phyloP scores from a whole-genome alignment of 2,797 vertebrate genomes.

The Halcyon chelicuti region DNA sequence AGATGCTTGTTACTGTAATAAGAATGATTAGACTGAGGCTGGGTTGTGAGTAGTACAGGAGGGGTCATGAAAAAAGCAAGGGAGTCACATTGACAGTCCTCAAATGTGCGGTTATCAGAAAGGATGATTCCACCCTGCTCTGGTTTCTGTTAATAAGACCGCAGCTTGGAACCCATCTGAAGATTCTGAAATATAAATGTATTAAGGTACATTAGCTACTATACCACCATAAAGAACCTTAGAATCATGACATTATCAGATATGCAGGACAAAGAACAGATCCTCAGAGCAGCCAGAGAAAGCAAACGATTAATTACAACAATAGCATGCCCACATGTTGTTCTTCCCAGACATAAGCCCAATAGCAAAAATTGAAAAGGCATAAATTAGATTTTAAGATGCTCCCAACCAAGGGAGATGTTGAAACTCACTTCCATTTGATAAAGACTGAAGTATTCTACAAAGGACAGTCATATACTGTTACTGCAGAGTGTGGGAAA shows the following conservation, averaged over 20 bases:
- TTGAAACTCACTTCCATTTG: background rate
- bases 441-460: background rate
- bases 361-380: background rate
- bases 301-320: constrained; percentile 63
- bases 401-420: background rate
- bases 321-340: background rate
- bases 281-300: constrained; percentile 26
- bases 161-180: constrained; percentile 13
- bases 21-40: background rate
- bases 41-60: background rate
- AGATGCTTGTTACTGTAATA: constrained; percentile 4
- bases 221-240: background rate
- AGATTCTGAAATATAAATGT: constrained; percentile 23
- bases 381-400: background rate
- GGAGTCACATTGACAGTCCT: background rate
- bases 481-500: background rate
- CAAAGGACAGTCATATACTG: background rate
- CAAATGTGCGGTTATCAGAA: background rate
- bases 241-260: constrained; percentile 43
- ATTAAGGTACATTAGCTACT: constrained; percentile 61
- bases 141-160: constrained; percentile 55
- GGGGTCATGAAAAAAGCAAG: background rate
- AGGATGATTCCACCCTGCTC: constrained; percentile 28
- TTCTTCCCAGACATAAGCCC: background rate
- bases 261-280: constrained; percentile 46